phyloP scores from a whole-genome alignment of 2,888 invertebrate genomes.

The Myopa testacea region DNA sequence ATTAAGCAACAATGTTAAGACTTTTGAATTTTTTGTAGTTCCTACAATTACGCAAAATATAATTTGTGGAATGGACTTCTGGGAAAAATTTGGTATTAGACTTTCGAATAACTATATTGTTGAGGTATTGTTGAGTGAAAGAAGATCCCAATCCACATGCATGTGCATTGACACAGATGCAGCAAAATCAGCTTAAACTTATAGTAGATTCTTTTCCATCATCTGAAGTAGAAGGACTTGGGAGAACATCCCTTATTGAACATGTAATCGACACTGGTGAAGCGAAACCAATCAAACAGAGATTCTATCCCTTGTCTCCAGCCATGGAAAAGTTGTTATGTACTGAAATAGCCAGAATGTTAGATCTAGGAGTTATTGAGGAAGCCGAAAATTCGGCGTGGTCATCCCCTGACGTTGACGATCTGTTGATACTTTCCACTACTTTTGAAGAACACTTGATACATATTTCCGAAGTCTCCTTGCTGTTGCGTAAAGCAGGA shows the following conservation, averaged over 20 bases:
- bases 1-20: background rate
- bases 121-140: slow-evolving; percentile 10
- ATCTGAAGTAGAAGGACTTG: slow-evolving; percentile 32
- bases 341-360: slow-evolving; percentile 56
- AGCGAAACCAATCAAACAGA: slow-evolving; percentile 44
- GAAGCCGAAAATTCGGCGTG: no score
- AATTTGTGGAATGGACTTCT: slow-evolving; percentile 29
- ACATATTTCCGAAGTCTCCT: slow-evolving; percentile 5
- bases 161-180: background rate
- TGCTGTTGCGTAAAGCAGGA: slow-evolving; percentile 20
- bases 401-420: no score
- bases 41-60: slow-evolving; percentile 1
- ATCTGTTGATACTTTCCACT: no score
- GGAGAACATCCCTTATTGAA: slow-evolving; percentile 38
- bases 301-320: slow-evolving; percentile 46
- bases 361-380: slow-evolving; percentile 32
- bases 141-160: background rate
- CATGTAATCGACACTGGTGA: slow-evolving; percentile 45
- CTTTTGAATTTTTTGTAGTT: background rate
- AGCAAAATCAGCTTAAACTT: slow-evolving; percentile 13
- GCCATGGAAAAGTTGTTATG: slow-evolving; percentile 44
- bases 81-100: slow-evolving; percentile 17
- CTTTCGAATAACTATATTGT: background rate
- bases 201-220: slow-evolving; percentile 18
- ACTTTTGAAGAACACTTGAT: no score